Evolutionary conservation across 2,113 vertebrate species (phyloP), one percentile per base, ranked within the genome.

Genomic region (Macquaria ambigua): DNA sequence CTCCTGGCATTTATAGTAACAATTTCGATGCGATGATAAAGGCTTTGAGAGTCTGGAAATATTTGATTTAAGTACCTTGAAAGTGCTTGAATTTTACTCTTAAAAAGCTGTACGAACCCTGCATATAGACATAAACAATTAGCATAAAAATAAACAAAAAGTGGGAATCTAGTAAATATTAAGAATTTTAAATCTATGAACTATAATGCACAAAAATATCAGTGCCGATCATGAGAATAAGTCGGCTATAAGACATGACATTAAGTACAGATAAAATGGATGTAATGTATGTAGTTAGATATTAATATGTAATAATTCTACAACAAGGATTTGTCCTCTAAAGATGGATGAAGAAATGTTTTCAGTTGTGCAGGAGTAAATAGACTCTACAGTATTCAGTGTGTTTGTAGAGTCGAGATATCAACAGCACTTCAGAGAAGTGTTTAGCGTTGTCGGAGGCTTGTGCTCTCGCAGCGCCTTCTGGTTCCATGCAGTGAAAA

Each of bases 381-480:
- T 48, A 18, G 59, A 64, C 20, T 37, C 16, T 20, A 16, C n/a
- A 72, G 16, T 58, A 39, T 63, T 61, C 20, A 72, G 41, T 53
- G 58, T 71, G 23, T 77, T 56, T 74, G 3, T 25, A 53, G 53
- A 58, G 28, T 79, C 28, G 62, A 48, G 41, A 74, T n/a, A 21
- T 21, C 23, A 20, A 41, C 25, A 0, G 20, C 7, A 8, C 7
- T 3, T 87, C 62, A 55, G 55, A 64, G 39, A 18, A 18, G 43
- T 61, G 59, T 69, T 31, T 0, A 10, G 63, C 8, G 28, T 69
- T 50, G 58, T 77, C 28, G 58, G 55, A 59, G 72, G 10, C 73
- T 64, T 62, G 39, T 64, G 77, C 16, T 79, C 74, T 77, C 34
- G 0, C 62, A 0, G 61, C 10, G 31, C 87, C 87, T 78, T 79